A percentile compares a stretch with the other conserved stretches of the same genome.
phyloP scores from a whole-genome alignment of 2,888 invertebrate genomes.

The Bhutanitis thaidina region DNA sequence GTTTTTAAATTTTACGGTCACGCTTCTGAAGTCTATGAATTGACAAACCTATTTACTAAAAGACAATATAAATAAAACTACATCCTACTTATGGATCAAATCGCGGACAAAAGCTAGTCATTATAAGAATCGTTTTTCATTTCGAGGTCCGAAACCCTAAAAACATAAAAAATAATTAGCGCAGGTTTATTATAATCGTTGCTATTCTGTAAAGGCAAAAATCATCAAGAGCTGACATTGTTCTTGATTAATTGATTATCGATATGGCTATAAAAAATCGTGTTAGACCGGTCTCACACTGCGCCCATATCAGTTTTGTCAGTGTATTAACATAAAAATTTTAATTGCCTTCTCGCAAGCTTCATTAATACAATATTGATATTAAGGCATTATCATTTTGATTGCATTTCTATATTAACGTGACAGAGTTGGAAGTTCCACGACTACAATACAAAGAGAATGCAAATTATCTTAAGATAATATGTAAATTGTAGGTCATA shows the following conservation, averaged over 20 bases:
- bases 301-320: constrained; percentile 37
- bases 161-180: no score
- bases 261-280: constrained; percentile 40
- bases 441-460: constrained; percentile 29
- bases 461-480: constrained; percentile 7
- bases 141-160: no score
- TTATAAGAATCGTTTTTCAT: no score
- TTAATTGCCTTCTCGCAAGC: constrained; percentile 56
- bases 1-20: no score
- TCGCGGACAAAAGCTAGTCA: no score
- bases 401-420: constrained; percentile 32
- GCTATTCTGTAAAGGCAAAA: constrained; percentile 33
- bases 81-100: no score
- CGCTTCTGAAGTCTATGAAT: no score
- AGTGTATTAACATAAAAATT: constrained; percentile 66
- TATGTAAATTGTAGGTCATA: constrained; percentile 17
- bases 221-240: constrained; percentile 52
- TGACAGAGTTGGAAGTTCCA: constrained; percentile 27
- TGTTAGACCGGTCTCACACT: constrained; percentile 50
- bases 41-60: no score
- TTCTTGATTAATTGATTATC: constrained; percentile 62
- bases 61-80: no score
- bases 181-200: no score
- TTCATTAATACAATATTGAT: constrained; percentile 48
- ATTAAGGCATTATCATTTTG: constrained; percentile 37